These are phyloP conservation scores for Osmerus eperlanus DNA, from an alignment of 2,113 vertebrate genomes.

Conservation along the genomic window DNA sequence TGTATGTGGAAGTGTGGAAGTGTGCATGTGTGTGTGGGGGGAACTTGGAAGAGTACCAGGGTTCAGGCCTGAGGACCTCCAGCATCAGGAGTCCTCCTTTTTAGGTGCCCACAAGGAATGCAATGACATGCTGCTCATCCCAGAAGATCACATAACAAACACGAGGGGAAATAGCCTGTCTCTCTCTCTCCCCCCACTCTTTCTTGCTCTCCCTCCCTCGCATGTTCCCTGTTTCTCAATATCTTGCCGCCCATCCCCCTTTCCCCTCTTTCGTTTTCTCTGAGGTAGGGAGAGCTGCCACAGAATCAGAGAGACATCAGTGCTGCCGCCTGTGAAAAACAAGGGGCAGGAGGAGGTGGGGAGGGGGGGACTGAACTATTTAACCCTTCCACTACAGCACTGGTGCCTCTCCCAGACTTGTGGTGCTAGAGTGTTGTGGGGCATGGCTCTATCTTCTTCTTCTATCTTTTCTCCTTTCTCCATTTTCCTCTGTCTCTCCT, in stretches of 20 bases:
- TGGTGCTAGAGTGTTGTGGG: constrained; percentile 15
- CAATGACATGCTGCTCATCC: constrained; percentile 38
- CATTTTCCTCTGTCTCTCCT: not conserved
- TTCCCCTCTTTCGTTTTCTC: constrained; percentile 24
- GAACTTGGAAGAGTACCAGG: constrained; percentile 32
- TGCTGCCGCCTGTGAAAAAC: constrained; percentile 50
- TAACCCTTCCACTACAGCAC: constrained; percentile 57
- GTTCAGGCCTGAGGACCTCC: constrained; percentile 62
- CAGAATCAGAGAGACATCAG: constrained; percentile 51
- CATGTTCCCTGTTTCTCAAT: not conserved
- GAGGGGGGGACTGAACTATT: constrained; percentile 49
- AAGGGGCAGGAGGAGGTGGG: constrained; percentile 42
- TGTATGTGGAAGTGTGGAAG: constrained; percentile 18
- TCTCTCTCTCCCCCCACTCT: constrained; percentile 28
- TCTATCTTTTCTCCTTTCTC: not conserved
- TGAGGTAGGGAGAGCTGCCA: constrained; percentile 53
- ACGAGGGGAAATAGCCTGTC: constrained; percentile 29
- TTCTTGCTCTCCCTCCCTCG: constrained; percentile 1
- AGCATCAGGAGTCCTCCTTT: constrained; percentile 46
- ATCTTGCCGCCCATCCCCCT: not conserved
- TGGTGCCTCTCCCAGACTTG: constrained; percentile 9
- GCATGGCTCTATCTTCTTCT: constrained; percentile 14
- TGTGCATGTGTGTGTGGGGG: constrained; percentile 18
- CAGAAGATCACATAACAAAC: constrained; percentile 50
- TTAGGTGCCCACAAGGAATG: constrained; percentile 57